Percentiles rank a stretch among this genome's conserved stretches.
Conservation (phyloP, 1,140 invertebrate genomes). For the Oryctes rhinoceros region DNA sequence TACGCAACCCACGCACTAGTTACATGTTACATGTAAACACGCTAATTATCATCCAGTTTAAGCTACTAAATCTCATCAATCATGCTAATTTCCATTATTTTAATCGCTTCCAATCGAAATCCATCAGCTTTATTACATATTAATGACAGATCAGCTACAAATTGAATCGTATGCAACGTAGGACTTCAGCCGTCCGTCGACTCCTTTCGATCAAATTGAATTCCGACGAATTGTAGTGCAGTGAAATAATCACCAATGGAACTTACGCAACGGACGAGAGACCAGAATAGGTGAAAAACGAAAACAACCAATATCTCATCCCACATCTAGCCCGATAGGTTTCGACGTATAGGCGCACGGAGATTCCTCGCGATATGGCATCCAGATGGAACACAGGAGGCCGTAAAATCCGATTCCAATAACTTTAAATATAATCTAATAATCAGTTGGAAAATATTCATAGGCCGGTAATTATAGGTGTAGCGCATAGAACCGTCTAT, state of each 20-base stretch:
- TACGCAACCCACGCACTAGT: no score
- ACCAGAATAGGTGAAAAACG: background rate
- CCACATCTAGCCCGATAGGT: background rate
- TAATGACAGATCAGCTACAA: background rate
- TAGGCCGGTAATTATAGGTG: conserved; percentile 51
- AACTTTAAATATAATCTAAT: conserved; percentile 50
- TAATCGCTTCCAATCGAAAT: background rate
- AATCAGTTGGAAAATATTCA: conserved; percentile 52
- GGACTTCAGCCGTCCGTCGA: background rate
- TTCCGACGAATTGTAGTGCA: background rate
- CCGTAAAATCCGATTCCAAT: conserved; percentile 40
- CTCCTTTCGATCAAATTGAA: background rate
- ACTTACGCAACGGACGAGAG: background rate
- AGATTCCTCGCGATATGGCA: background rate
- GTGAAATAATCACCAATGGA: background rate
- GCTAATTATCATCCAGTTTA: no score
- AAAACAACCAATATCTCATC: background rate
- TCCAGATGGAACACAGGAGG: background rate
- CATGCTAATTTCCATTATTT: background rate
- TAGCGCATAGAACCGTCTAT: conserved; percentile 52
- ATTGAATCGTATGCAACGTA: background rate
- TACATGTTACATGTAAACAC: no score
- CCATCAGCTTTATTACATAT: background rate
- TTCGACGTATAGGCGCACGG: background rate
- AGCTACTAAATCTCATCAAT: no score